Percentiles rank a stretch among this genome's conserved stretches.
Conservation (phyloP, 2,888 invertebrate species). For the Prosapia bicincta region DNA sequence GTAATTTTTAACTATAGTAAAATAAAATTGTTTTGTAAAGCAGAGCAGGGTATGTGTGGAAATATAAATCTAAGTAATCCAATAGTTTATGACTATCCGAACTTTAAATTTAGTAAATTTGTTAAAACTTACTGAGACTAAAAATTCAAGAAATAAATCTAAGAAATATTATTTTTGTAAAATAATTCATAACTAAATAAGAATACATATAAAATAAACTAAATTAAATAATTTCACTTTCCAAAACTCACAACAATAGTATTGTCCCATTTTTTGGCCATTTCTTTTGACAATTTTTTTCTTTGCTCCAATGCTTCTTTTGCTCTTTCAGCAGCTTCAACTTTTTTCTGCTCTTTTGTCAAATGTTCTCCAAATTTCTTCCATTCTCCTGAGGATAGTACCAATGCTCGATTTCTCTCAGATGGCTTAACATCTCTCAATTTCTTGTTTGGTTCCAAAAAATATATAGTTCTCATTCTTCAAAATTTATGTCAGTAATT, state of each 20-base stretch:
- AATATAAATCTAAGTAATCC: no score
- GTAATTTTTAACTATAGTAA: no score
- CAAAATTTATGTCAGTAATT: no score
- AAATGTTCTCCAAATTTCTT: slow-evolving; percentile 17
- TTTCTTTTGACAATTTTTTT: slow-evolving; percentile 32
- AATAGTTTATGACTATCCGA: no score
- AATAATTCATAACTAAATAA: neutral
- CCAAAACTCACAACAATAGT: slow-evolving; percentile 32
- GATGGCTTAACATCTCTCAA: slow-evolving; percentile 14
- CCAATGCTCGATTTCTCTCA: slow-evolving; percentile 13
- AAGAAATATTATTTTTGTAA: no score
- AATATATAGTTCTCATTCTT: slow-evolving; percentile 20
- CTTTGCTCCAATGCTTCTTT: slow-evolving; percentile 24
- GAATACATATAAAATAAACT: neutral
- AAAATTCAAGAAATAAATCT: no score
- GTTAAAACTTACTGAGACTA: no score
- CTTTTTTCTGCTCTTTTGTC: slow-evolving; percentile 9
- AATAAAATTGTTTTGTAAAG: no score
- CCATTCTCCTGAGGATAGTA: slow-evolving; percentile 22
- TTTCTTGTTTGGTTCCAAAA: slow-evolving; percentile 18
- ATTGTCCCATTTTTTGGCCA: slow-evolving; percentile 36
- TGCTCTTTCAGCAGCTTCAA: slow-evolving; percentile 16
- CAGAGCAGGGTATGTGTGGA: no score
- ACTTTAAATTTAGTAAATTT: no score
- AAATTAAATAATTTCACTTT: no score